Evolutionary conservation across 2,113 vertebrate species (phyloP), one percentile per base, ranked within the genome.

Genomic region (Phaethornis superciliosus): DNA sequence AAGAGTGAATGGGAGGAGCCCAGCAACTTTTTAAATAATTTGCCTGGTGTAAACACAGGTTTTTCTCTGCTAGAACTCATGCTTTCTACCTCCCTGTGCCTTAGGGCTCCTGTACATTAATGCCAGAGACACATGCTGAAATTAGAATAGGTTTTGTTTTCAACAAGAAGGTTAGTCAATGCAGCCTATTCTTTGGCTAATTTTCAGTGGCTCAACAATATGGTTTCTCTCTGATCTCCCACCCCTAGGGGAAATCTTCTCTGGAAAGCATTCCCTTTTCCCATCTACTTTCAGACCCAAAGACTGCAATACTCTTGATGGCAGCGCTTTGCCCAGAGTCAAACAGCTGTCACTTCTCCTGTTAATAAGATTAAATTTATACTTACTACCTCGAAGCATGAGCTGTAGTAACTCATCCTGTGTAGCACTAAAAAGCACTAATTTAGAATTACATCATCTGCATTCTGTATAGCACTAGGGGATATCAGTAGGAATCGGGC

Each of bases 181-280:
- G 68, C 55, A 88, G 78, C 70, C 88, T 88, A 64, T 93, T 96
- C 91, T 97, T 95, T 94, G 85, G 74, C 82, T 95, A 62, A 64
- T 86, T 86, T 91, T 75, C 82, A 87, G 32, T 42, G 46, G 21
- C 63, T 95, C 52, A 85, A 78, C 92, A 88, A 52, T 94, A 84
- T 80, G 74, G 80, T 93, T 80, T 95, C 82, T 94, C 62, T 89
- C 71, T 96, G 91, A 97, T 96, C 79, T 47, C 69, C 67, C 9
- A 64, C 87, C 96, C 94, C 72, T 70, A 96, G 96, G 96, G 95
- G 71, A 97, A 86, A 93, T 78, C 72, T 70, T 63, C 59, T 93
- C 56, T 93, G 49, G 94, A 95, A 94, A 81, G 64, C 46, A 88
- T 79, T 95, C 69, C 37, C n/a, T 62, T 91, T 91, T 93, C 85